phyloP scores from a whole-genome alignment of 2,797 vertebrate genomes.

The Rhinogobio ventralis region DNA sequence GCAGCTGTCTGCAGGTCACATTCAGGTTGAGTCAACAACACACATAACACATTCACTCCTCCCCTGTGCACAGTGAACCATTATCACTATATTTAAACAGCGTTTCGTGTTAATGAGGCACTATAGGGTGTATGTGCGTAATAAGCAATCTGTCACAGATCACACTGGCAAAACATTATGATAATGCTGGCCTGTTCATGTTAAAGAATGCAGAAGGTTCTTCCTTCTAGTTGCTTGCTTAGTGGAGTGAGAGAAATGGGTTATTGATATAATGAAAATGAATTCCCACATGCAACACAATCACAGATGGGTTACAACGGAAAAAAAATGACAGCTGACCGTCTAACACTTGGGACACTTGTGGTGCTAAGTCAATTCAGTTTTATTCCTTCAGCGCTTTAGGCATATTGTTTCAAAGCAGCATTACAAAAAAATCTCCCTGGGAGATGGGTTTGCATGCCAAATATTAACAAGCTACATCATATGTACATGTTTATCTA shows the following conservation, averaged over 20 bases:
- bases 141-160: constrained; percentile 45
- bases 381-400: neutral
- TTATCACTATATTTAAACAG: constrained; percentile 41
- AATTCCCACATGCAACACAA: neutral
- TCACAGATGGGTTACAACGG: neutral
- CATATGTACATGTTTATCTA: constrained; percentile 12
- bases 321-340: constrained; percentile 25
- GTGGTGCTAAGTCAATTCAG: constrained; percentile 14
- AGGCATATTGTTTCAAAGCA: neutral
- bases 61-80: neutral
- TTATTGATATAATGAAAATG: constrained; percentile 4
- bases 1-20: constrained; percentile 44
- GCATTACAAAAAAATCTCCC: neutral
- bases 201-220: constrained; percentile 8
- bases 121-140: constrained; percentile 37
- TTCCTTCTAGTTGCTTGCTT: constrained; percentile 15
- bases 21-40: constrained; percentile 40
- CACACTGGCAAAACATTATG: constrained; percentile 42
- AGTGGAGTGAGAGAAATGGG: constrained; percentile 13
- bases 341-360: constrained; percentile 5
- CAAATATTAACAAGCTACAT: constrained; percentile 24
- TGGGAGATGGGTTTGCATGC: constrained; percentile 3
- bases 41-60: constrained; percentile 27
- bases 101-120: constrained; percentile 41
- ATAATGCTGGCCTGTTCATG: constrained; percentile 34